Conservation (phyloP, 2,113 vertebrate genomes). For the Nipponia nippon region DNA sequence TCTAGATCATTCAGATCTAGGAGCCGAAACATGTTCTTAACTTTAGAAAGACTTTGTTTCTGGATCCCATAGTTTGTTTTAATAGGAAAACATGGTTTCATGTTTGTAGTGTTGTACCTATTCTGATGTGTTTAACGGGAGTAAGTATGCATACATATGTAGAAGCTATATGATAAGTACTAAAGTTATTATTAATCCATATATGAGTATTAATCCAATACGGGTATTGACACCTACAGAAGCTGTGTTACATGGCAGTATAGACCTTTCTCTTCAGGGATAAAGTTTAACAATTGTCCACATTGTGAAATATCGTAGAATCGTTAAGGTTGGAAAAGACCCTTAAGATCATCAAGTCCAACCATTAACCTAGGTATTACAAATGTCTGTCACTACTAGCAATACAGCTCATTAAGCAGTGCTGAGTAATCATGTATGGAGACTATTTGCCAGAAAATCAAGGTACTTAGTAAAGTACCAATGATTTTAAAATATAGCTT, state of each 20-base stretch:
- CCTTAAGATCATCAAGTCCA: no score
- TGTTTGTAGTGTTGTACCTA: not conserved
- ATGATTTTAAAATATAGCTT: slow-evolving; percentile 46
- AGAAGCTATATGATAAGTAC: not conserved
- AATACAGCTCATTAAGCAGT: not conserved
- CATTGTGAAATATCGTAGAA: not conserved
- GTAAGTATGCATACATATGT: not conserved
- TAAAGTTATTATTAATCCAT: not conserved
- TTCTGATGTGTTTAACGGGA: not conserved
- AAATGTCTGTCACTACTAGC: not conserved
- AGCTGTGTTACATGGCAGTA: not conserved
- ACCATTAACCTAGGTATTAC: not conserved
- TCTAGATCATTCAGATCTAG: not conserved
- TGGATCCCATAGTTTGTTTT: not conserved
- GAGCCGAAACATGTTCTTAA: not conserved
- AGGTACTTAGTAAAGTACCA: not conserved
- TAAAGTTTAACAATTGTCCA: slow-evolving; percentile 43
- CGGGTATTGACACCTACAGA: not conserved
- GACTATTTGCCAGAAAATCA: slow-evolving; percentile 32
- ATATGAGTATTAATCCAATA: not conserved
- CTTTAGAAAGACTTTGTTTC: not conserved
- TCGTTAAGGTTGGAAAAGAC: no score
- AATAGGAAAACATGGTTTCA: not conserved
- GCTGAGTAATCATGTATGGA: slow-evolving; percentile 1
- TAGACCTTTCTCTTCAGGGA: slow-evolving; percentile 34